Conservation (phyloP, 2,888 invertebrate species). For the Thymelicus acteon region DNA sequence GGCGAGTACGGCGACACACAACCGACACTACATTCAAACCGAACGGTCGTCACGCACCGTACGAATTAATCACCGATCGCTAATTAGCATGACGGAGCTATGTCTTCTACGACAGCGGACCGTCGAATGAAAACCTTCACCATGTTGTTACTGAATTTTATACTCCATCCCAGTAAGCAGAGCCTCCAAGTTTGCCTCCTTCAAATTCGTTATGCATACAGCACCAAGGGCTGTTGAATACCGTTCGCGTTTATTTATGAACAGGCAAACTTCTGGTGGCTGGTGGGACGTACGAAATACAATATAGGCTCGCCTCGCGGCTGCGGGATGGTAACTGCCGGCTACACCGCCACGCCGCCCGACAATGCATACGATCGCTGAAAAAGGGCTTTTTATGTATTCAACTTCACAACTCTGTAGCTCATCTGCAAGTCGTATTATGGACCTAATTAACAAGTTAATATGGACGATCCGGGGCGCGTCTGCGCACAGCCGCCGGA, state of each 20-base stretch:
- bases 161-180: slow-evolving; percentile 84
- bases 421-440: slow-evolving; percentile 96
- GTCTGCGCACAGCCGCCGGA: slow-evolving; percentile 72
- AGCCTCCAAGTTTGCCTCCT: slow-evolving; percentile 86
- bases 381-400: slow-evolving; percentile 89
- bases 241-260: slow-evolving; percentile 86
- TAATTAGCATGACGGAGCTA: slow-evolving; percentile 80
- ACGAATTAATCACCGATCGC: slow-evolving; percentile 45
- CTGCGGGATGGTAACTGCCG: slow-evolving; percentile 47
- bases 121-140: slow-evolving; percentile 84
- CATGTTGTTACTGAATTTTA: slow-evolving; percentile 85
- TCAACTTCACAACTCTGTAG: slow-evolving; percentile 87
- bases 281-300: slow-evolving; percentile 80
- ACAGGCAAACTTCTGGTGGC: slow-evolving; percentile 85
- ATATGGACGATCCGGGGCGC: slow-evolving; percentile 91
- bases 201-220: slow-evolving; percentile 86
- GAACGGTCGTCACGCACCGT: slow-evolving; percentile 24
- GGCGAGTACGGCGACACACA: slow-evolving; percentile 1
- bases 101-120: slow-evolving; percentile 80
- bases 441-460: slow-evolving; percentile 96
- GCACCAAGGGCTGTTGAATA: slow-evolving; percentile 86
- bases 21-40: slow-evolving; percentile 28
- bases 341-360: slow-evolving; percentile 52
- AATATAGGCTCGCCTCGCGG: slow-evolving; percentile 76
- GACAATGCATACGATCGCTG: slow-evolving; percentile 83